Conservation (phyloP, 2,888 invertebrate genomes). For the Meta bourneti region DNA sequence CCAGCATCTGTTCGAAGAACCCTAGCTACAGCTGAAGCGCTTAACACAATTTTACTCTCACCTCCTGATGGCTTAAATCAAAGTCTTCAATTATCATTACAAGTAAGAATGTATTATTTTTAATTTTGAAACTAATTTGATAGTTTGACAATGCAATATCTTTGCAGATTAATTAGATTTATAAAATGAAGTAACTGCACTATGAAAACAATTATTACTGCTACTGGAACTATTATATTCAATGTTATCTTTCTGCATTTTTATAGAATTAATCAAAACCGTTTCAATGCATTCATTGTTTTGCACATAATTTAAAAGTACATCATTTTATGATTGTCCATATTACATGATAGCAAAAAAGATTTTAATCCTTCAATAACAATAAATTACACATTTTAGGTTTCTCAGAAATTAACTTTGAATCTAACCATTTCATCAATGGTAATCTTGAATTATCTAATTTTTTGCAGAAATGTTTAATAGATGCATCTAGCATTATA, state of each 20-base stretch:
- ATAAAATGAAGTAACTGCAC: too few species aligned
- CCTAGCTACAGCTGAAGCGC: conserved; percentile 62
- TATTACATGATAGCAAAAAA: neutral
- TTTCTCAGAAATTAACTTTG: too few species aligned
- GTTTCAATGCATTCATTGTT: too few species aligned
- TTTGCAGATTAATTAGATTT: too few species aligned
- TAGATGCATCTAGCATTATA: conserved; percentile 31
- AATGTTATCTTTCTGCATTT: too few species aligned
- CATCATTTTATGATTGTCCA: neutral
- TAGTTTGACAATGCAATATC: too few species aligned
- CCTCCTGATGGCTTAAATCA: conserved; percentile 46
- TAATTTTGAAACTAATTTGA: too few species aligned
- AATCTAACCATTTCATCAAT: neutral
- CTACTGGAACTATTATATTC: neutral
- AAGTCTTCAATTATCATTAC: conserved; percentile 40
- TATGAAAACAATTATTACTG: neutral
- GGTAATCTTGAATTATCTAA: neutral
- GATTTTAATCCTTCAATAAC: neutral
- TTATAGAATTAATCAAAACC: too few species aligned
- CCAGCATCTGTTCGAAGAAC: conserved; percentile 31
- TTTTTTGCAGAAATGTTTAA: conserved; percentile 43
- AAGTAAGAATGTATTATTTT: conserved; percentile 31
- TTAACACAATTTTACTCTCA: conserved; percentile 57
- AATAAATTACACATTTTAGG: neutral
- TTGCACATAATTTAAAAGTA: neutral